Evolutionary conservation across 2,888 invertebrate species (phyloP).

Genomic region (Chymomyza amoena): DNA sequence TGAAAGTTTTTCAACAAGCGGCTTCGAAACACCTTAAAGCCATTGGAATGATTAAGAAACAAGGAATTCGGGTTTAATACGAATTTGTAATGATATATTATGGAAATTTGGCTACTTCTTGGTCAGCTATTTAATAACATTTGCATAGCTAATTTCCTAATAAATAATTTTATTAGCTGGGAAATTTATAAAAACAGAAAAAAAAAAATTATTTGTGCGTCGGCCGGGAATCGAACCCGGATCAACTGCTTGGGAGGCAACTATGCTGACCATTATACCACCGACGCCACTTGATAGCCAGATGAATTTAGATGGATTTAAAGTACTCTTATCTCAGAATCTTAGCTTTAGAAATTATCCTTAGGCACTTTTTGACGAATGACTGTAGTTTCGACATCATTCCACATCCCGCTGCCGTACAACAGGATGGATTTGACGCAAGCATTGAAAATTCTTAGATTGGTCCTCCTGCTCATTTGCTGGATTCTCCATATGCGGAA

Average conservation of each 20-base stretch:
- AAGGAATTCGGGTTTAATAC: no score
- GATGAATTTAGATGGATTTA: not conserved
- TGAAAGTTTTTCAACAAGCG: no score
- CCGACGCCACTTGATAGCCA: conserved; percentile 50
- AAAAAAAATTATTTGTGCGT: conserved; percentile 62
- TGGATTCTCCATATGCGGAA: no score
- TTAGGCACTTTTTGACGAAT: no score
- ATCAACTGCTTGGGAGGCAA: conserved; percentile 76
- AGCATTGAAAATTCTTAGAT: no score
- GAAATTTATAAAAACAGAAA: not conserved
- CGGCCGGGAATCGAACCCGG: conserved; percentile 78
- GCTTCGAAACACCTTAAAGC: no score
- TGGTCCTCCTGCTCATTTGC: no score
- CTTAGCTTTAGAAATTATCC: no score
- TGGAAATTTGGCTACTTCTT: not conserved
- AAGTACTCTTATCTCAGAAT: not conserved
- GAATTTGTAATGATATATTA: not conserved
- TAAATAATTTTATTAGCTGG: not conserved
- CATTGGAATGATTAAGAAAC: no score
- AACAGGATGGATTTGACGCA: no score
- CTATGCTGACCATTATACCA: conserved; percentile 76
- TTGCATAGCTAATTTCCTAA: not conserved
- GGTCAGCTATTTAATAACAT: not conserved
- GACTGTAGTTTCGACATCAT: no score
- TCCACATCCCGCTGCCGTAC: no score